These are phyloP conservation scores for Oreochromis aureus DNA, from an alignment of 2,113 vertebrate genomes.

Conservation along the genomic window DNA sequence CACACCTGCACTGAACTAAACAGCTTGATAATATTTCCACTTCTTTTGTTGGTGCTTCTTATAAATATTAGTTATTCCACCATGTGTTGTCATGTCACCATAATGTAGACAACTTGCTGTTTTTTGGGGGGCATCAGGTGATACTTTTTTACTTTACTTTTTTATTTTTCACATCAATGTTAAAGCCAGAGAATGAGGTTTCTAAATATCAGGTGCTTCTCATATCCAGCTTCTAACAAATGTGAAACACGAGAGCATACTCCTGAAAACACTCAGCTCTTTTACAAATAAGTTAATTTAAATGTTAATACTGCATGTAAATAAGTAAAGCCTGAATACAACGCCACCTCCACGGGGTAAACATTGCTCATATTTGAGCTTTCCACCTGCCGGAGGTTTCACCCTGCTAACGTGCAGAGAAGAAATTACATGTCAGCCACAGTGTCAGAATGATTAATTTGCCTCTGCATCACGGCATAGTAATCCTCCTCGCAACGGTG, in stretches of 20 bases:
- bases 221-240: not conserved
- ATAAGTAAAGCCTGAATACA: not conserved
- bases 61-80: not conserved
- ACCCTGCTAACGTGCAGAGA: slow-evolving; percentile 9
- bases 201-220: not conserved
- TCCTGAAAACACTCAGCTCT: not conserved
- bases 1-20: not conserved
- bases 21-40: not conserved
- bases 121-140: not conserved
- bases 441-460: slow-evolving; percentile 66
- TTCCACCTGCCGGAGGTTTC: slow-evolving; percentile 25
- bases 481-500: slow-evolving; percentile 51
- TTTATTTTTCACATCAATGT: not conserved
- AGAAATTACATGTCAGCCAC: slow-evolving; percentile 60
- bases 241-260: not conserved
- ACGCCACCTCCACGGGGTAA: not conserved
- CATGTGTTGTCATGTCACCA: not conserved
- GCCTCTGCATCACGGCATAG: slow-evolving; percentile 51
- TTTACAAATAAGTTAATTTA: not conserved
- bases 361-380: slow-evolving; percentile 2
- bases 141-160: not conserved
- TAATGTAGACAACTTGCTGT: not conserved
- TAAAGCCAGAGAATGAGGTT: not conserved
- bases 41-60: not conserved
- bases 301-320: not conserved